Conservation (phyloP, 23 tunicate species). For the Ascidia mentula region DNA sequence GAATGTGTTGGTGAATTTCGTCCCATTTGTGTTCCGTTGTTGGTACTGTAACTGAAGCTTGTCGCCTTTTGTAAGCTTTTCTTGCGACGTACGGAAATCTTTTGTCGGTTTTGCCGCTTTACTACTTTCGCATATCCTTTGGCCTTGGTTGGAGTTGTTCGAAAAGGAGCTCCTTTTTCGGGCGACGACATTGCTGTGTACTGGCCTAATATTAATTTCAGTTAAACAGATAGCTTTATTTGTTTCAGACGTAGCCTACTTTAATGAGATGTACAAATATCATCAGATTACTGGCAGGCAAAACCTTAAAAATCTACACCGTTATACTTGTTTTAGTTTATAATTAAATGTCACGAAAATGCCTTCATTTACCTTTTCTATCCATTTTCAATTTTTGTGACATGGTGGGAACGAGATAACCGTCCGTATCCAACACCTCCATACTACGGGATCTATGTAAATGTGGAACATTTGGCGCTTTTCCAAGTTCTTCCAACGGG, state of each 20-base stretch:
- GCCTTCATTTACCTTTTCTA: background rate
- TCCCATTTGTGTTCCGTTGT: background rate
- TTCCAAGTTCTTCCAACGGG: background rate
- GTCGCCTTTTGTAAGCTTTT: background rate
- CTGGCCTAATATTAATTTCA: no score
- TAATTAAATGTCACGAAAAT: background rate
- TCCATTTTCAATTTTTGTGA: background rate
- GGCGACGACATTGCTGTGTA: constrained; percentile 5
- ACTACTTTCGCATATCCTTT: background rate
- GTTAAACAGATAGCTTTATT: no score
- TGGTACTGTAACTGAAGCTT: background rate
- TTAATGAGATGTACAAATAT: no score
- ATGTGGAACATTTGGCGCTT: background rate
- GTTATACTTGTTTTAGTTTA: no score
- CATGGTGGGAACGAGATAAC: background rate
- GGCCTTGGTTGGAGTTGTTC: background rate
- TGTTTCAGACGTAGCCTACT: no score
- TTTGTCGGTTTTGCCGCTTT: background rate
- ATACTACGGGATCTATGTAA: background rate
- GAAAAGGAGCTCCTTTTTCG: background rate
- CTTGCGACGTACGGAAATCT: background rate
- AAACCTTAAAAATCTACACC: no score
- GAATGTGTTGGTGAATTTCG: background rate
- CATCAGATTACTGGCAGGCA: no score
- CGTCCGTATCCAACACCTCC: background rate